Conservation (phyloP, 2,113 vertebrate species). For the Falcunculus frontatus region DNA sequence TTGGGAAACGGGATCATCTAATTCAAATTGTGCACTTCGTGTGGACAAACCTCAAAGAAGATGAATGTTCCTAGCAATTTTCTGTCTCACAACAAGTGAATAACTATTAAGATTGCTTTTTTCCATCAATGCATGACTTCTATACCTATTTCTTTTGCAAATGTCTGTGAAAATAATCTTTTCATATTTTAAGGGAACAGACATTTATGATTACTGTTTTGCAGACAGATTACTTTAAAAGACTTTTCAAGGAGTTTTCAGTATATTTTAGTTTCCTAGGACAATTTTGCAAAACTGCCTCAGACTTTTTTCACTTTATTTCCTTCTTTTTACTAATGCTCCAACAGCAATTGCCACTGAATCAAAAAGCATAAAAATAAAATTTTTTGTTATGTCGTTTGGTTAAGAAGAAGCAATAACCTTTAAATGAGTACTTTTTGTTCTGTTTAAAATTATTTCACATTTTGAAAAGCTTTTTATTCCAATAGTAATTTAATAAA, state of each 20-base stretch:
- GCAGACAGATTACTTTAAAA: conserved; percentile 22
- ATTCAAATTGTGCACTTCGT: neutral
- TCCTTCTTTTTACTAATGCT: neutral
- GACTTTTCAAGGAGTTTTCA: neutral
- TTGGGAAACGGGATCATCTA: neutral
- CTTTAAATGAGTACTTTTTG: neutral
- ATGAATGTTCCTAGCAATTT: neutral
- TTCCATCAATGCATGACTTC: neutral
- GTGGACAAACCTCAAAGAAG: neutral
- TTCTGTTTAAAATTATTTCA: neutral
- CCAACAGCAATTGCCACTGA: neutral
- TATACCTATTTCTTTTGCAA: neutral
- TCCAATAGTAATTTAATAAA: neutral
- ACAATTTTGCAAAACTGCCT: neutral
- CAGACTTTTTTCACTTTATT: neutral
- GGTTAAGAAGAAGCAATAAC: neutral
- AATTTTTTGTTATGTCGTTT: neutral
- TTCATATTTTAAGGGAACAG: neutral
- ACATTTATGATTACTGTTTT: neutral
- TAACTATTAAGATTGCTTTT: neutral
- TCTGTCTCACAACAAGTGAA: neutral
- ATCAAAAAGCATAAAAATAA: neutral
- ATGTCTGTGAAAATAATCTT: neutral
- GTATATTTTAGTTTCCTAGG: neutral
- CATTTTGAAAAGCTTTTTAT: neutral